Evolutionary conservation across 1,140 invertebrate genomes (phyloP).

Genomic region (Psix sp.): DNA sequence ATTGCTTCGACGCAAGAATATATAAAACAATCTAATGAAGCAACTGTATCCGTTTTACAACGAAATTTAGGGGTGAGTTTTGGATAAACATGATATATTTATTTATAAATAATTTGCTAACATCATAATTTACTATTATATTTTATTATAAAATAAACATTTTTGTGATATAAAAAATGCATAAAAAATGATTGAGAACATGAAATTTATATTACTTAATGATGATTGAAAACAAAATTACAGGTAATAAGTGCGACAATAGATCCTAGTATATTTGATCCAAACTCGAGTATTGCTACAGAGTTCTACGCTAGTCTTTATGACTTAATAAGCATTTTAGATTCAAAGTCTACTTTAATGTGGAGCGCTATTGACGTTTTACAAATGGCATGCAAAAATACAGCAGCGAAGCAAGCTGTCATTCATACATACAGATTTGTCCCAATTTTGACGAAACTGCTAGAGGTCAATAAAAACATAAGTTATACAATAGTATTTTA

Average conservation of each 20-base stretch:
- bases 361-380: conserved; percentile 82
- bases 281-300: conserved; percentile 70
- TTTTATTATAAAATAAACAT: conserved; percentile 3
- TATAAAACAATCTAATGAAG: conserved; percentile 72
- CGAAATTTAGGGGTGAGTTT: conserved; percentile 76
- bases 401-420: conserved; percentile 78
- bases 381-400: conserved; percentile 79
- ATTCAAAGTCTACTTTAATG: conserved; percentile 65
- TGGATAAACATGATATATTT: no score
- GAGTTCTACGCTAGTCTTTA: conserved; percentile 79
- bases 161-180: not conserved
- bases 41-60: conserved; percentile 71
- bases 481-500: not conserved
- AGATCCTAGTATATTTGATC: conserved; percentile 78
- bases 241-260: conserved; percentile 75
- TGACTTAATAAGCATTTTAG: conserved; percentile 70
- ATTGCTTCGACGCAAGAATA: conserved; percentile 73
- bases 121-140: not conserved
- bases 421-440: conserved; percentile 84
- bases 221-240: not conserved
- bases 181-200: no score
- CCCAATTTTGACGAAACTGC: conserved; percentile 79
- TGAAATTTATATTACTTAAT: not conserved
- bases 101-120: conserved; percentile 11
- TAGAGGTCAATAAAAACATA: conserved; percentile 68